These are phyloP conservation scores for Bombus haemorrhoidalis DNA, from an alignment of 1,140 invertebrate genomes.

Conservation along the genomic window DNA sequence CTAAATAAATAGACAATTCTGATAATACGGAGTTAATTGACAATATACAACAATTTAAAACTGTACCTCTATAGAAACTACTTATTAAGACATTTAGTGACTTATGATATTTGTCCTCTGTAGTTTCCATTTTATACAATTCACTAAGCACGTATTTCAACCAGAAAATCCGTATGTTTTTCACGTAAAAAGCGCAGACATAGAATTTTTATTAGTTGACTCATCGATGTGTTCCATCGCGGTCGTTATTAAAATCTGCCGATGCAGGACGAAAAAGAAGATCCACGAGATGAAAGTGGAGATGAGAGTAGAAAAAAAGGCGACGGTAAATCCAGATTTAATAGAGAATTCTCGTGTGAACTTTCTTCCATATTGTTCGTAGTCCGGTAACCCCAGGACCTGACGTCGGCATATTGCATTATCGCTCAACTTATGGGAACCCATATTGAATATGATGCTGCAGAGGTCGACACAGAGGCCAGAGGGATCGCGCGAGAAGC, in stretches of 20 bases:
- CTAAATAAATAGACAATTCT: too few species aligned
- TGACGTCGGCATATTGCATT: slow-evolving; percentile 77
- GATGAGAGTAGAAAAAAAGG: slow-evolving; percentile 25
- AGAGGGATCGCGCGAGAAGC: slow-evolving; percentile 28
- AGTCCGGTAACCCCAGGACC: slow-evolving; percentile 56
- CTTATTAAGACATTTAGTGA: too few species aligned
- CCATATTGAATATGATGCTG: slow-evolving; percentile 75
- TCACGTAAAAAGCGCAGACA: background rate
- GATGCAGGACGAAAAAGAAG: background rate
- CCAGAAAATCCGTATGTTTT: background rate
- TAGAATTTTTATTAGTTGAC: background rate
- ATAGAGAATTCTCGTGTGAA: slow-evolving; percentile 64
- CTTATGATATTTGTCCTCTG: background rate
- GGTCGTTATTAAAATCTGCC: slow-evolving; percentile 5
- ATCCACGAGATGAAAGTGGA: background rate
- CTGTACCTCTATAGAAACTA: background rate
- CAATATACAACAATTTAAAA: background rate
- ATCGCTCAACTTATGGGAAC: slow-evolving; percentile 74
- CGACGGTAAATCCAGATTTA: slow-evolving; percentile 70
- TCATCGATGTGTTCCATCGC: background rate
- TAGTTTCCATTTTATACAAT: background rate
- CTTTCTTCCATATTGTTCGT: slow-evolving; percentile 33
- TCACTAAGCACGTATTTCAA: background rate
- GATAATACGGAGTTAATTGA: too few species aligned
- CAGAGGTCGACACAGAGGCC: slow-evolving; percentile 33